Evolutionary conservation across 1,140 invertebrate genomes (phyloP).

Genomic region (Zeugodacus cucurbitae): DNA sequence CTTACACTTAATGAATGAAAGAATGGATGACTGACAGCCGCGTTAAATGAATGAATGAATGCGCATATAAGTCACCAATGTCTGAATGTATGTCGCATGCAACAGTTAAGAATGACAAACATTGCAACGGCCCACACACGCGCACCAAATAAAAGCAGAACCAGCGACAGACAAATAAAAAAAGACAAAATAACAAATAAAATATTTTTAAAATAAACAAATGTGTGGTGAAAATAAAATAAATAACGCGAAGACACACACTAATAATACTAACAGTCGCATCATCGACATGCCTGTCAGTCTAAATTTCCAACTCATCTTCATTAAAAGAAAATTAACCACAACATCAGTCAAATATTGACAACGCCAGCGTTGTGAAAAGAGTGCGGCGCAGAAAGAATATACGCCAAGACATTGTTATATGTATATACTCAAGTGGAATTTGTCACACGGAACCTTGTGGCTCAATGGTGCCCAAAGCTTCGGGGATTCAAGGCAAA

Average conservation of each 20-base stretch:
- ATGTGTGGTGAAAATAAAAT: not conserved
- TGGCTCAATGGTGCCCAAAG: not conserved
- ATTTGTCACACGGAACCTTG: not conserved
- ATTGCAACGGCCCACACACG: conserved; percentile 3
- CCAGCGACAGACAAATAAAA: not conserved
- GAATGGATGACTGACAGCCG: not conserved
- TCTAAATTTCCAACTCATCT: conserved; percentile 27
- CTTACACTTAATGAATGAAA: conserved; percentile 13
- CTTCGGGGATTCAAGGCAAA: not conserved
- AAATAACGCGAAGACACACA: not conserved
- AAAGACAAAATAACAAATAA: not conserved
- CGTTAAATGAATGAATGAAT: not conserved
- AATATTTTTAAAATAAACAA: not conserved
- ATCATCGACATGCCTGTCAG: conserved; percentile 5
- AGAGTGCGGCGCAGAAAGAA: not conserved
- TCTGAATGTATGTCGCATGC: not conserved
- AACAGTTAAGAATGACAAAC: not conserved
- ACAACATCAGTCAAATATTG: conserved; percentile 28
- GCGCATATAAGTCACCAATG: not conserved
- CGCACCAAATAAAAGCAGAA: not conserved
- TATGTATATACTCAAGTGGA: not conserved
- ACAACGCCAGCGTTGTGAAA: not conserved
- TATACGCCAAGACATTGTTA: not conserved
- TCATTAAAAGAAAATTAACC: conserved; percentile 29
- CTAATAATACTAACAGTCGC: not conserved